phyloP scores from a whole-genome alignment of 1,140 invertebrate genomes.

The Physella acuta region DNA sequence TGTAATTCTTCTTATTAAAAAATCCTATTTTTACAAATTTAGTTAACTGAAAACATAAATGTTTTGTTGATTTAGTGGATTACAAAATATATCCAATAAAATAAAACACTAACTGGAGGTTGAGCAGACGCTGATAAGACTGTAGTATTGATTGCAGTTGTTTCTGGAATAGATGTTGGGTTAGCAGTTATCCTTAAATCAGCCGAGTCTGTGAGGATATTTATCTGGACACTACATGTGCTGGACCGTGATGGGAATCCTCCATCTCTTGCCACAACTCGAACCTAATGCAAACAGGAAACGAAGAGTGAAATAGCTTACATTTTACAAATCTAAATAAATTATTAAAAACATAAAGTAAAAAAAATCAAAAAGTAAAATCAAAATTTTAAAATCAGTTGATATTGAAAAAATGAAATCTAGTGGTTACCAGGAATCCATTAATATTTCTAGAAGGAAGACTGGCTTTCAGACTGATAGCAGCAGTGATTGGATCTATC shows the following conservation, averaged over 20 bases:
- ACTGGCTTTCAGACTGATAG: conserved; percentile 22
- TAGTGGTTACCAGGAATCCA: conserved; percentile 12
- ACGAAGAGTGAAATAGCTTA: not conserved
- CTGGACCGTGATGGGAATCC: conserved; percentile 15
- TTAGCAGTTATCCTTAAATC: not conserved
- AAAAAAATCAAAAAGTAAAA: no score
- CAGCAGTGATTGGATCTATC: conserved; percentile 27
- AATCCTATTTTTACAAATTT: no score
- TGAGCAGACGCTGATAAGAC: not conserved
- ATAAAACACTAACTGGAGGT: conserved; percentile 9
- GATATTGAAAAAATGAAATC: no score
- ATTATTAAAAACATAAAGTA: no score
- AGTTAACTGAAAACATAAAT: no score
- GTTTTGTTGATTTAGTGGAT: no score
- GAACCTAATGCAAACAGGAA: conserved; percentile 10
- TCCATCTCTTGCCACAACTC: conserved; percentile 10
- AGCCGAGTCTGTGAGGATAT: conserved; percentile 28
- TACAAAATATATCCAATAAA: no score
- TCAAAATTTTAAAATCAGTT: no score
- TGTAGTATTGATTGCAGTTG: not conserved
- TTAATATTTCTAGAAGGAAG: conserved; percentile 11
- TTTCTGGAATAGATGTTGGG: not conserved
- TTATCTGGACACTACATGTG: conserved; percentile 7
- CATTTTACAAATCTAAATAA: no score
- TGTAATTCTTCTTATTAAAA: no score